phyloP scores from a whole-genome alignment of 2,113 vertebrate genomes.

The Eidolon helvum region DNA sequence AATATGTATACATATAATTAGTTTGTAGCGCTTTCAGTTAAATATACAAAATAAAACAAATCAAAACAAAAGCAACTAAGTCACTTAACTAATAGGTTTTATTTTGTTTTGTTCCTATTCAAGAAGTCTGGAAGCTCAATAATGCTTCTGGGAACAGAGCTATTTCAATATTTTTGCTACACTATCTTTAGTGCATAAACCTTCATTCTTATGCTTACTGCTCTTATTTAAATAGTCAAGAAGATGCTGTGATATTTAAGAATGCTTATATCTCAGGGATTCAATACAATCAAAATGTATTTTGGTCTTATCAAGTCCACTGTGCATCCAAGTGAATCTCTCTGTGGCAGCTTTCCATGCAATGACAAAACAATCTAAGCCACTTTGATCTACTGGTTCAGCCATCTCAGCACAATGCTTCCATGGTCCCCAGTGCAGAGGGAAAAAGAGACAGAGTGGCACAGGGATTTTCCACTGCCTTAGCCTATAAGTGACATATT shows the following conservation, averaged over 20 bases:
- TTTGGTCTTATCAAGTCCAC: background rate
- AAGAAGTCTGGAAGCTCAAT: background rate
- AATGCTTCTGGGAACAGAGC: background rate
- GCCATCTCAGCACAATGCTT: background rate
- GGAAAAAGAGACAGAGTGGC: background rate
- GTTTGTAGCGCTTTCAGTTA: background rate
- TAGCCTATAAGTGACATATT: background rate
- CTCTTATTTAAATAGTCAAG: background rate
- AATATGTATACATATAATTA: no score
- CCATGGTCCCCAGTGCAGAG: background rate
- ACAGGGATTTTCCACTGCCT: background rate
- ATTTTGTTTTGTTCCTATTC: background rate
- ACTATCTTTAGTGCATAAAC: background rate
- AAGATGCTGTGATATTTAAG: background rate
- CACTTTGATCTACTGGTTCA: background rate
- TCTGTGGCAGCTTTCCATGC: rapidly evolving
- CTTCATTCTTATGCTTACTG: background rate
- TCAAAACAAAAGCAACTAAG: background rate
- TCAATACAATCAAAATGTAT: background rate
- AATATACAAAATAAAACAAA: background rate
- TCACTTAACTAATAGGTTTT: background rate
- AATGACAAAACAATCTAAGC: background rate
- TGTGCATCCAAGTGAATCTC: background rate
- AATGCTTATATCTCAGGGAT: background rate
- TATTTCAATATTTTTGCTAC: background rate